Base-by-base conservation (phyloP, 2,113 vertebrate species). In the Apteryx mantelli region DNA sequence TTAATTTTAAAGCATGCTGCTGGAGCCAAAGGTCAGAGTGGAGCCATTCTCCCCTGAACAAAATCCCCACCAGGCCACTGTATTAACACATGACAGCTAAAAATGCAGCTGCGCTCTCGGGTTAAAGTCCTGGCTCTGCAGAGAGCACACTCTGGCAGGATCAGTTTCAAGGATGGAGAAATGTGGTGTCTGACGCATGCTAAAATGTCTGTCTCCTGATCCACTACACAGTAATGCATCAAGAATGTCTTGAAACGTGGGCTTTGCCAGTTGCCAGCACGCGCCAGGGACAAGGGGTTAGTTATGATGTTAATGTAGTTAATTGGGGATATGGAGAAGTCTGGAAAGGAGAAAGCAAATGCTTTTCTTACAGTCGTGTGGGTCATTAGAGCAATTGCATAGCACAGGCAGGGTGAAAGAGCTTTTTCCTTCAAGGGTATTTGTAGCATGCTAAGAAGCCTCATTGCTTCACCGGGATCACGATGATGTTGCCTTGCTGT, bases 161-260 rank as follows among this genome's bases (percentile, higher is more conserved):
- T 94, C 92, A 94, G 93, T 96, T 96, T 95, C 94, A 68, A 96
- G 94, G 94, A 97, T 94, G 93, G 89, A 96, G 95, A 95, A 97
- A 97, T 94, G 91, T 1, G 82, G 94, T 81, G 89, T 94, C 87
- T 95, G 96, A 96, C 85, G 89, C 95, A 96, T 56, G 7, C 89
- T 66, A 38, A 74, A 93, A 95, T 91, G 94, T 92, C 97, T 95
- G 92, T 81, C 82, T 85, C 79, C 88, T 73, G 93, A 95, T 91
- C 94, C 0, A 1, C 94, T 93, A 85, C 22, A n/a, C 75, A 88
- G 93, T 77, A 66, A 79, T 52, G 89, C 85, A 91, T 48, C 93
- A 36, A 61, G 89, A 80, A 78, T 1, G 34, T 68, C 94, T 93
- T 75, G 68, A 86, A 82, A 73, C 11, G 0, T 9, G 79, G 93